phyloP scores from a whole-genome alignment of 1,140 invertebrate species.

The Meteorus sp. region DNA sequence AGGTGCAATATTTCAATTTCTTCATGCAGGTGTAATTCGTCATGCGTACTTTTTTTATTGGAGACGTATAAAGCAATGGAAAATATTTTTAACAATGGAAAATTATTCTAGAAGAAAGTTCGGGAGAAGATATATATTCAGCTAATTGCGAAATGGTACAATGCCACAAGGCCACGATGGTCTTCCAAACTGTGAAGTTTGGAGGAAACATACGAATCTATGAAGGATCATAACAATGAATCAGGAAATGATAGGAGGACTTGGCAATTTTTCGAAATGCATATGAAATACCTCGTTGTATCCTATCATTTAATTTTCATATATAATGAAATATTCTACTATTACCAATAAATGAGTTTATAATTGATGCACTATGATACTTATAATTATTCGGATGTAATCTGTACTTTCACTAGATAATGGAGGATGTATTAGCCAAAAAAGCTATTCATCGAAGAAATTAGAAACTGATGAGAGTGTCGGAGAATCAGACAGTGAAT shows the following conservation, averaged over 20 bases:
- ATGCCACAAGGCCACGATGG: slow-evolving; percentile 12
- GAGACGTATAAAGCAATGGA: slow-evolving; percentile 2
- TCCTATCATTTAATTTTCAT: too few species aligned
- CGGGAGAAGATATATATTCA: not conserved
- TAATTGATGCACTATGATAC: too few species aligned
- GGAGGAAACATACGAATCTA: slow-evolving; percentile 21
- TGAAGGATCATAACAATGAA: slow-evolving; percentile 23
- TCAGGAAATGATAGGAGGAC: slow-evolving; percentile 16
- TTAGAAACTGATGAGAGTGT: too few species aligned
- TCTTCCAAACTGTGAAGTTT: slow-evolving; percentile 22
- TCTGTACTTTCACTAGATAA: too few species aligned
- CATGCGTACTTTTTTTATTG: slow-evolving; percentile 1
- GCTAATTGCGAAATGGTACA: not conserved
- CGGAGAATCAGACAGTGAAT: too few species aligned
- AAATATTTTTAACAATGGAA: not conserved
- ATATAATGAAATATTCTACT: too few species aligned
- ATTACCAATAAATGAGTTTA: too few species aligned
- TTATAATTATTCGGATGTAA: too few species aligned
- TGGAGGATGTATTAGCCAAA: too few species aligned
- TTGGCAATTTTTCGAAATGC: slow-evolving; percentile 11
- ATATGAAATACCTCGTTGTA: too few species aligned
- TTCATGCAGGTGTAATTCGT: not conserved
- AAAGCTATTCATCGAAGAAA: too few species aligned
- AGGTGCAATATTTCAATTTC: not conserved
- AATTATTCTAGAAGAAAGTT: not conserved